A percentile compares a stretch with the other conserved stretches of the same genome.
phyloP scores from a whole-genome alignment of 2,797 vertebrate species.

The Parambassis ranga region DNA sequence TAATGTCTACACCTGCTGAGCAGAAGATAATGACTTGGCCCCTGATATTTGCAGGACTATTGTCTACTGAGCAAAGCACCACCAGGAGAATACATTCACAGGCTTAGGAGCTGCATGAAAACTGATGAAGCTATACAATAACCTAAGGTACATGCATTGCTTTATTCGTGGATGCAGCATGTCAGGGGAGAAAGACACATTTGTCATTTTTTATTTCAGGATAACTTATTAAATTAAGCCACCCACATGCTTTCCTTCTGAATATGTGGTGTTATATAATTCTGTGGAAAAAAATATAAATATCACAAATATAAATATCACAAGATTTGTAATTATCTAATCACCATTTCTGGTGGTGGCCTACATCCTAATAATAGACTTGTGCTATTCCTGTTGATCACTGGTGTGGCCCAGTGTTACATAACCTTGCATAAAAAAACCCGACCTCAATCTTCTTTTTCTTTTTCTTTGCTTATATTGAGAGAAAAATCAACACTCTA shows the following conservation, averaged over 20 bases:
- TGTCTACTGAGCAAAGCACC: constrained; percentile 68
- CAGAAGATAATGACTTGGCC: constrained; percentile 78
- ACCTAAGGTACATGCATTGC: constrained; percentile 28
- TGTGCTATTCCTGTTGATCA: constrained; percentile 11
- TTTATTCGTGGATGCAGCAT: background rate
- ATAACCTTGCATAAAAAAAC: constrained; percentile 45
- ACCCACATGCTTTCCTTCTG: background rate
- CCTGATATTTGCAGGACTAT: constrained; percentile 80
- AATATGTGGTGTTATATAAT: background rate
- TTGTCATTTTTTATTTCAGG: background rate
- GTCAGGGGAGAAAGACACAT: background rate
- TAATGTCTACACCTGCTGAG: constrained; percentile 82
- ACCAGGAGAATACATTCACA: constrained; percentile 59
- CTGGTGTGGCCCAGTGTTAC: constrained; percentile 29
- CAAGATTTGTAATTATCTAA: background rate
- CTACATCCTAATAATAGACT: background rate
- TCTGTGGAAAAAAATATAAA: background rate
- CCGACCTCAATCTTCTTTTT: constrained; percentile 37
- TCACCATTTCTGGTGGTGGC: background rate
- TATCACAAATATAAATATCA: constrained; percentile 9
- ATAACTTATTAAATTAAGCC: constrained; percentile 10
- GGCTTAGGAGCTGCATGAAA: constrained; percentile 46
- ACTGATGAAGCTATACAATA: constrained; percentile 57
- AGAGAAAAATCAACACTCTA: background rate
- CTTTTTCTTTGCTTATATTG: background rate